Conservation (phyloP, 2,888 invertebrate species). For the Limulus polyphemus region DNA sequence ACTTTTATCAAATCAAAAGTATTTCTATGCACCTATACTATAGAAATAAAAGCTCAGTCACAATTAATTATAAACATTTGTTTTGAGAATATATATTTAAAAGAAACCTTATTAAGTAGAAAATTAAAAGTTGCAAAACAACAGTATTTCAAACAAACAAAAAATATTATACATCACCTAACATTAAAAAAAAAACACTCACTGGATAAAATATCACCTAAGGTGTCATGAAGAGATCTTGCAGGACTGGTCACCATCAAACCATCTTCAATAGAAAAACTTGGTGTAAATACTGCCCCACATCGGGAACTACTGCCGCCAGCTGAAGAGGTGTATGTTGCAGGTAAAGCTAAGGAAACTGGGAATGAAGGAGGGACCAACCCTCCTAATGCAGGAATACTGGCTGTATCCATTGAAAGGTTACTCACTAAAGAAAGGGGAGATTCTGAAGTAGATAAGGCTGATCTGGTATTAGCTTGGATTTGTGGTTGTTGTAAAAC, state of each 20-base stretch:
- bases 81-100: too few relatives aligned
- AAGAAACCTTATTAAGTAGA: too few relatives aligned
- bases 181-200: too few relatives aligned
- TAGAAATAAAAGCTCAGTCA: too few relatives aligned
- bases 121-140: too few relatives aligned
- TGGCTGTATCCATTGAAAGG: slow-evolving; percentile 16
- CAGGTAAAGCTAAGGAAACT: slow-evolving; percentile 19
- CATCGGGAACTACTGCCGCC: not conserved
- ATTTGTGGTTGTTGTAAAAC: slow-evolving; percentile 28
- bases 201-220: slow-evolving; percentile 19
- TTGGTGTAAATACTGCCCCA: slow-evolving; percentile 12
- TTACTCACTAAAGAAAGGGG: slow-evolving; percentile 26
- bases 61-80: too few relatives aligned
- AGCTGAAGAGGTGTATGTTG: slow-evolving; percentile 21
- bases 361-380: slow-evolving; percentile 24
- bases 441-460: slow-evolving; percentile 24
- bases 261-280: slow-evolving; percentile 19
- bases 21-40: too few relatives aligned
- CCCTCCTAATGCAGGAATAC: slow-evolving; percentile 14
- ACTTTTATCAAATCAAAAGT: too few relatives aligned
- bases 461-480: slow-evolving; percentile 18
- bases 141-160: too few relatives aligned
- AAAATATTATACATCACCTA: too few relatives aligned
- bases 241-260: slow-evolving; percentile 27
- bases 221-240: slow-evolving; percentile 17